Base-by-base conservation (phyloP, 2,888 invertebrate genomes). In the Chymomyza caudatula region DNA sequence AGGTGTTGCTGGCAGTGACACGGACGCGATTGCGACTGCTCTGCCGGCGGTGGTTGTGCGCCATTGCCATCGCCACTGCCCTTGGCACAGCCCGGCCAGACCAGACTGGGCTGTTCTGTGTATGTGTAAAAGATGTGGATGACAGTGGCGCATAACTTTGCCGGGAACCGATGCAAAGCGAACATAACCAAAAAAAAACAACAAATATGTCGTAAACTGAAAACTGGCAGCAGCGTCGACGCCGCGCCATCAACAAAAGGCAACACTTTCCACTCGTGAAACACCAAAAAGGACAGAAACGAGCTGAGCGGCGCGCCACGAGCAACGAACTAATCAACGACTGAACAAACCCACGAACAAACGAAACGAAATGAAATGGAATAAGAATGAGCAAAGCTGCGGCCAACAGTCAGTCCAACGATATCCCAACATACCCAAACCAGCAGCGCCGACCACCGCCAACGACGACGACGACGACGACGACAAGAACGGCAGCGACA, bases 131-230 rank as follows among this genome's bases (percentile, higher is more conserved):
- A 37, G 64, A 59, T 57, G 63, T 54, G 60, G 64, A 76, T 65
- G 72, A 80, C 67, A 67, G 67, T 56, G 59, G 17, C 44, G 67
- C 57, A 43, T 66, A 53, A 60, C 65, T 61, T 65, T 61, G 62
- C 49, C 64, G 51, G 57, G 53, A 65, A 62, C 53, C 65, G 69
- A 67, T 65, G 73, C 70, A 70, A 74, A 66, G 73, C 71, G 68
- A 77, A 67, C 69, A 62, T 68, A 67, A 67, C 13, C 44, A 73
- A 65, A 72, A 71, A 68, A 79, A 67, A 68, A 62, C 64, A 67
- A 67, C 15, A 47, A 73, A 66, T 78, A 85, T 78, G 76, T 76
- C 87, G 78, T 87, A 86, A 86, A 64, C 75, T 69, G 77, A 84
- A 84, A 86, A 65, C 75, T 69, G 77, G 58, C 66, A 65, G 63